Evolutionary conservation across 1,140 invertebrate species (phyloP).

Genomic region (Dendroctonus ponderosae): DNA sequence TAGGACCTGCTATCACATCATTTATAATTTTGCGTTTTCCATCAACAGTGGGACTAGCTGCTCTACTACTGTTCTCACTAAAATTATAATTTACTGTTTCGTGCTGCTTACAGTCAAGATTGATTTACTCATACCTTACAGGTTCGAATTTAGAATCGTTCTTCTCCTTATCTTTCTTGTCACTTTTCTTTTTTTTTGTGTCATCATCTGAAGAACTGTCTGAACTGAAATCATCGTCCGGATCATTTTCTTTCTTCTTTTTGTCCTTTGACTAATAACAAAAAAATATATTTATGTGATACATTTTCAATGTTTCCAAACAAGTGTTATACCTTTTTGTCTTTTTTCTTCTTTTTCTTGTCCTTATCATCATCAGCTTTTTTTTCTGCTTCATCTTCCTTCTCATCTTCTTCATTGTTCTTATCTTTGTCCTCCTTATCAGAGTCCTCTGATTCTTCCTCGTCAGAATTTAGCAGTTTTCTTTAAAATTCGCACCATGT

Average conservation of each 20-base stretch:
- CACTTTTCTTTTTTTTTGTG: constrained; percentile 51
- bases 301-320: background rate
- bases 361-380: constrained; percentile 57
- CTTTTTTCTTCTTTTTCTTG: constrained; percentile 64
- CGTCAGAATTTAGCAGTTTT: constrained; percentile 86
- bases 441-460: constrained; percentile 70
- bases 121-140: constrained; percentile 17
- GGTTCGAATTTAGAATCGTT: constrained; percentile 47
- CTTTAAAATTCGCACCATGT: constrained; percentile 42
- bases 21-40: constrained; percentile 46
- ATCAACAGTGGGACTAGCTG: constrained; percentile 59
- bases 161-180: constrained; percentile 53
- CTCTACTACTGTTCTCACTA: constrained; percentile 60
- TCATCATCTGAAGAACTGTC: constrained; percentile 74
- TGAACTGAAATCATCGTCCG: constrained; percentile 71
- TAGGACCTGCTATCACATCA: constrained; percentile 45
- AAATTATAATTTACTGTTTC: background rate
- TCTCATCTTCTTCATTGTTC: constrained; percentile 55
- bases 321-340: constrained; percentile 54
- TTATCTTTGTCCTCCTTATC: constrained; percentile 60
- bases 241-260: constrained; percentile 63
- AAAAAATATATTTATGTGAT: background rate
- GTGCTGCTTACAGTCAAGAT: background rate
- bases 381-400: constrained; percentile 63
- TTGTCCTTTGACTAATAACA: constrained; percentile 50